These are phyloP conservation scores for Rhimphoctona megacephalus DNA, from an alignment of 2,888 invertebrate species.

Conservation along the genomic window DNA sequence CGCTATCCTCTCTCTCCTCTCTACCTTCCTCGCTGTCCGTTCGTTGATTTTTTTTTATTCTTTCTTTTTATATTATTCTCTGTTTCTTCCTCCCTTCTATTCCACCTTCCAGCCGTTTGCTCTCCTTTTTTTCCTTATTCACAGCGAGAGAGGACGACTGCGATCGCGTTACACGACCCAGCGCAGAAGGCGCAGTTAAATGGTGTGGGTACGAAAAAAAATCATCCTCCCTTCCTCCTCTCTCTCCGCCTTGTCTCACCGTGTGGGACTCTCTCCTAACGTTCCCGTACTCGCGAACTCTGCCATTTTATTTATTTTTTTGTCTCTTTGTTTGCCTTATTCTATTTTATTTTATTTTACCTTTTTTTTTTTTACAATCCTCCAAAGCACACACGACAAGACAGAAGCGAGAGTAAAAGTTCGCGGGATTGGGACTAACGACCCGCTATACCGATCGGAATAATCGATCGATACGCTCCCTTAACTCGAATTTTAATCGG, in stretches of 20 bases:
- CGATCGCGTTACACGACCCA: conserved; percentile 64
- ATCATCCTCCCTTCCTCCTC: conserved; percentile 14
- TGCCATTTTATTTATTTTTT: conserved; percentile 41
- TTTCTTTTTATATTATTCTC: conserved; percentile 30
- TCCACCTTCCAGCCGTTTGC: conserved; percentile 15
- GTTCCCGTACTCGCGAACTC: conserved; percentile 52
- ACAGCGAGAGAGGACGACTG: conserved; percentile 48
- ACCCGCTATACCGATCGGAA: conserved; percentile 43
- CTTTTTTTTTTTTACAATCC: conserved; percentile 14
- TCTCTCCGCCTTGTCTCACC: not conserved
- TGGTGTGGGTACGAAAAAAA: conserved; percentile 55
- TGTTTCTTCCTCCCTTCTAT: conserved; percentile 8
- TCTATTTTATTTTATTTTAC: conserved; percentile 9
- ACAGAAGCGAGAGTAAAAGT: conserved; percentile 42
- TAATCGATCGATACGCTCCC: conserved; percentile 51
- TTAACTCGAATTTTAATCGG: conserved; percentile 51
- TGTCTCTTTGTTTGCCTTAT: not conserved
- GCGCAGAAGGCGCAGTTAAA: conserved; percentile 42
- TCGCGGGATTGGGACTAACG: conserved; percentile 62
- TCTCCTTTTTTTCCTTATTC: conserved; percentile 66
- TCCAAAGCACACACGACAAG: not conserved
- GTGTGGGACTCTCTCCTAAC: conserved; percentile 36
- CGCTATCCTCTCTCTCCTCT: conserved; percentile 62
- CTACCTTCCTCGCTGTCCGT: conserved; percentile 54
- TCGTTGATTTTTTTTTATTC: conserved; percentile 43